Evolutionary conservation across 1,140 invertebrate species (phyloP).

Genomic region (Thaumetopoea pityocampa): DNA sequence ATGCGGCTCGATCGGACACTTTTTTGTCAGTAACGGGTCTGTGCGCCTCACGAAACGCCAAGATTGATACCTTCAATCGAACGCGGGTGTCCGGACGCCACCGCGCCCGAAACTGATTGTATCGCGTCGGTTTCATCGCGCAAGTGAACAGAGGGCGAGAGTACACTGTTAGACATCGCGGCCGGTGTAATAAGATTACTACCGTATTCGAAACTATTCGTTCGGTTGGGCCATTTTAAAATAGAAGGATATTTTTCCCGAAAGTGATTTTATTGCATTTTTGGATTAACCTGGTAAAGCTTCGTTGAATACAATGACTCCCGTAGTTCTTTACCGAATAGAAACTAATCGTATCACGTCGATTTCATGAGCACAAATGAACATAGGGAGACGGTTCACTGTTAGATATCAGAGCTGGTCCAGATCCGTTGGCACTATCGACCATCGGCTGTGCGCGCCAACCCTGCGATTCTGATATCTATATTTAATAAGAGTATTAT

Average conservation of each 20-base stretch:
- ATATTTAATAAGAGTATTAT: too few species aligned
- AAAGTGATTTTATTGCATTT: too few species aligned
- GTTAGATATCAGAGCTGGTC: slow-evolving; percentile 44
- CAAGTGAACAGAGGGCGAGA: slow-evolving; percentile 33
- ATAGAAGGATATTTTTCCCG: too few species aligned
- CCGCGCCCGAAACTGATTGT: slow-evolving; percentile 61
- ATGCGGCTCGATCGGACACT: slow-evolving; percentile 64
- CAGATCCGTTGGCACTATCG: slow-evolving; percentile 44
- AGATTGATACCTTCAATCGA: slow-evolving; percentile 72
- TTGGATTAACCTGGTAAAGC: too few species aligned
- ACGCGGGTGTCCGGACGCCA: slow-evolving; percentile 58
- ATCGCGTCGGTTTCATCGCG: slow-evolving; percentile 64
- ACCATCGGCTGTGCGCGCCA: slow-evolving; percentile 26
- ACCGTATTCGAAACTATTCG: too few species aligned
- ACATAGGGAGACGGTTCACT: slow-evolving; percentile 29
- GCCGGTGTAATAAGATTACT: too few species aligned
- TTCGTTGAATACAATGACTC: too few species aligned
- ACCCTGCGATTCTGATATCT: too few species aligned
- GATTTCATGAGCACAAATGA: slow-evolving; percentile 50
- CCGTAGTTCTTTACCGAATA: too few species aligned
- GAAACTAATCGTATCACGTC: slow-evolving; percentile 70
- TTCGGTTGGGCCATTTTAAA: too few species aligned
- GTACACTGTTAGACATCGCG: slow-evolving; percentile 10
- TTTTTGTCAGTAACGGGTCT: slow-evolving; percentile 69
- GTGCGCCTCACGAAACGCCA: slow-evolving; percentile 53